These are phyloP conservation scores for Mellivora capensis DNA, from an alignment of 2,113 vertebrate genomes.

Conservation along the genomic window DNA sequence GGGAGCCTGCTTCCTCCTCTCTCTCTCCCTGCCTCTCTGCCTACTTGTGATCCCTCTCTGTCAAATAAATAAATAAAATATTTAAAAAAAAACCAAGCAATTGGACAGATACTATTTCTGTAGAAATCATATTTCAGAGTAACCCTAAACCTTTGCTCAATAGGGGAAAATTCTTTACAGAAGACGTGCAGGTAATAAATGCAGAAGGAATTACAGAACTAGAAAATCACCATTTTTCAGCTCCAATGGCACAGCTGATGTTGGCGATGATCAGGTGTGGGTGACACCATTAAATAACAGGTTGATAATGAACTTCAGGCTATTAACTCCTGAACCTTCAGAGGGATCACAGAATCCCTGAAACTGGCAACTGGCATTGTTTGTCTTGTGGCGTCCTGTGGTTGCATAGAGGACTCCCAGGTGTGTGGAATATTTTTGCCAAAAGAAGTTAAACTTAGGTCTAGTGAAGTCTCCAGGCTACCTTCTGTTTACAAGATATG, in stretches of 20 bases:
- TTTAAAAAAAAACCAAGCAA: not conserved
- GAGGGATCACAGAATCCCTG: not conserved
- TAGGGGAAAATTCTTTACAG: not conserved
- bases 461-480: not conserved
- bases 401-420: not conserved
- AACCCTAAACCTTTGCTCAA: not conserved
- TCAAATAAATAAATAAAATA: too few species aligned
- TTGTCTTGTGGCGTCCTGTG: not conserved
- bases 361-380: not conserved
- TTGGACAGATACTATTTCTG: not conserved
- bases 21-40: too few species aligned
- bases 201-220: not conserved
- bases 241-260: too few species aligned
- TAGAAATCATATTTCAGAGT: not conserved
- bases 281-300: not conserved
- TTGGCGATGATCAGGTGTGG: not conserved
- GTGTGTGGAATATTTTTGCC: not conserved
- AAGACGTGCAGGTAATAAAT: not conserved
- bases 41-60: too few species aligned
- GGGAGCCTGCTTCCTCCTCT: too few species aligned
- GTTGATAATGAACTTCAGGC: not conserved
- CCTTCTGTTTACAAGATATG: not conserved
- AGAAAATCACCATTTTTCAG: not conserved
- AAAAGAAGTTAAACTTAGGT: not conserved
- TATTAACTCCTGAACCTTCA: not conserved